Base-by-base conservation (phyloP, 2,113 vertebrate genomes). In the Geococcyx californianus region DNA sequence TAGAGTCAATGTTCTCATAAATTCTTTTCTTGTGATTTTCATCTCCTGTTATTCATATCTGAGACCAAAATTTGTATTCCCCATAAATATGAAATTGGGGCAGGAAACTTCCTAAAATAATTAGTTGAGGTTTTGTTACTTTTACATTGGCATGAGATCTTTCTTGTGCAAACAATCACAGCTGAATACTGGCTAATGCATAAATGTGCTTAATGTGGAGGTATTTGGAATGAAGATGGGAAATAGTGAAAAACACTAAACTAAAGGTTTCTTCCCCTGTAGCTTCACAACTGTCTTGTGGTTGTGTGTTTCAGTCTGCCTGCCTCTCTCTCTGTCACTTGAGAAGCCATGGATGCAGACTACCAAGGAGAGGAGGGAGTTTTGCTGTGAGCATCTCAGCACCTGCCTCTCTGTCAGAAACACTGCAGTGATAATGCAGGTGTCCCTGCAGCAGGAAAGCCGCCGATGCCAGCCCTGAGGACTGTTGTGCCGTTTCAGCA, bases 381-480 rank as follows among this genome's bases (percentile, higher is more conserved):
- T 82, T 75, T 70, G 40, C 2, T 69, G 87, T 29, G 78, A 63
- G 54, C 85, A 38, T 74, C 66, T 82, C 87, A 83, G 87, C 89
- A 89, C 96, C 87, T 89, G 73, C 87, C 82, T 94, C n/a, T 16
- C 90, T 60, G 70, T 25, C 75, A 64, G 79, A 62, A 87, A 23
- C n/a, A 85, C 66, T 94, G 91, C 95, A 94, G 90, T 95, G 89
- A 38, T 70, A 93, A 91, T 97, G 93, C 91, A 95, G 88, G 85
- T 97, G 78, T 68, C 91, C 68, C 86, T 95, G 94, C 92, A 91
- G 95, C 89, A 96, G 58, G 54, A 81, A 7, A 56, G 78, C 59
- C 5, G 67, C 44, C 36, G 56, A 7, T 86, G 84, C 92, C 94
- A 64, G 87, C 40, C 60, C 2, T 44, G 86, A 62, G 89, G 74